Evolutionary conservation across 30 jellyfish, hydroid and myxozoan species (phyloP).

Genomic region (Euphysa ruthae): DNA sequence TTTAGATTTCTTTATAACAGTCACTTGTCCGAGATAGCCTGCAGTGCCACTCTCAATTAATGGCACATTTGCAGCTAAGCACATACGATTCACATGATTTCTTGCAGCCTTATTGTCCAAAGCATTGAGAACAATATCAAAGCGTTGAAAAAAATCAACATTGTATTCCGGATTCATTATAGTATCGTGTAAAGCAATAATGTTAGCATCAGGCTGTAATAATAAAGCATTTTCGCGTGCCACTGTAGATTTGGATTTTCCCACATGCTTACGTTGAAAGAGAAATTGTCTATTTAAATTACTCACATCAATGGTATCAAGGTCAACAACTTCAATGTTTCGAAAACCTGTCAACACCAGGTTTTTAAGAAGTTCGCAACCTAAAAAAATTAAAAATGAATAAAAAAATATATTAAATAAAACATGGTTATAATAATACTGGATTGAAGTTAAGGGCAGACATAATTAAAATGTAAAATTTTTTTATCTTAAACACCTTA

Average conservation of each 20-base stretch:
- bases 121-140: slow-evolving; percentile 84
- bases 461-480: no score
- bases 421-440: no score
- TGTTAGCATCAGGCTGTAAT: slow-evolving; percentile 43
- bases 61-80: slow-evolving; percentile 95
- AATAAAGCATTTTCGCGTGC: slow-evolving; percentile 59
- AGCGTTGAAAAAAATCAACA: slow-evolving; percentile 60
- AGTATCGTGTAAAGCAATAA: slow-evolving; percentile 70
- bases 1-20: slow-evolving; percentile 73
- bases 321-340: slow-evolving; percentile 64
- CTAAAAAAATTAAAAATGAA: neutral
- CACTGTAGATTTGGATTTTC: slow-evolving; percentile 77
- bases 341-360: slow-evolving; percentile 77
- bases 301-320: slow-evolving; percentile 95
- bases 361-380: slow-evolving; percentile 83
- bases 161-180: slow-evolving; percentile 76
- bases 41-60: slow-evolving; percentile 96
- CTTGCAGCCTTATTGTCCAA: slow-evolving; percentile 95
- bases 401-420: no score
- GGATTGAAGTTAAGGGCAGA: no score
- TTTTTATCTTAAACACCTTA: no score
- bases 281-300: slow-evolving; percentile 89
- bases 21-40: slow-evolving; percentile 95
- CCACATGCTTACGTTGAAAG: slow-evolving; percentile 88
- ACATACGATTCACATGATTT: slow-evolving; percentile 93